These are phyloP conservation scores for Umimayanthus chanpuru DNA, from an alignment of 92 coral and sea anemone genomes.

Conservation along the genomic window DNA sequence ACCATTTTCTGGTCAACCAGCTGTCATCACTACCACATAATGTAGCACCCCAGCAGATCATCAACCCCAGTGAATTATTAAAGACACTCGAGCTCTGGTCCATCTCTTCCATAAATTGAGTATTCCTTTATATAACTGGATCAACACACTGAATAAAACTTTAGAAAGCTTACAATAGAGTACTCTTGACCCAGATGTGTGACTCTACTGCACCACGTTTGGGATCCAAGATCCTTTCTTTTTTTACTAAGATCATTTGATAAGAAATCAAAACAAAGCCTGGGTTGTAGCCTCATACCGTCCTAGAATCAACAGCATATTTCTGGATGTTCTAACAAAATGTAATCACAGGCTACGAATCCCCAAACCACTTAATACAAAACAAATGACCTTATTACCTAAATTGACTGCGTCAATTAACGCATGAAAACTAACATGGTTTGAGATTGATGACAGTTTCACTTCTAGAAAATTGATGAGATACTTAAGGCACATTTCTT, in stretches of 20 bases:
- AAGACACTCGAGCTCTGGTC: neutral
- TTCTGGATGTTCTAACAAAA: slow-evolving; percentile 26
- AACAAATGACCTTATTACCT: too few relatives aligned
- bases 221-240: neutral
- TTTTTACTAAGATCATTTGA: neutral
- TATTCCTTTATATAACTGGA: neutral
- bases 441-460: too few relatives aligned
- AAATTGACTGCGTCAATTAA: too few relatives aligned
- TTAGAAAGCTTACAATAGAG: neutral
- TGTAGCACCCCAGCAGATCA: neutral
- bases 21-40: too few relatives aligned
- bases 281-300: slow-evolving; percentile 31
- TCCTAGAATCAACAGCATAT: slow-evolving; percentile 26
- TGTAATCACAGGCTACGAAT: slow-evolving; percentile 14
- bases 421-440: too few relatives aligned
- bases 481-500: too few relatives aligned
- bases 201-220: neutral
- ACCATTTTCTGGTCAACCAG: too few relatives aligned
- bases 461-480: too few relatives aligned
- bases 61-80: neutral
- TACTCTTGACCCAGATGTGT: neutral
- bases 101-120: neutral
- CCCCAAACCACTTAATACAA: neutral
- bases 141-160: neutral
- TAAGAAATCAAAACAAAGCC: neutral